A percentile compares a stretch with the other conserved stretches of the same genome.
phyloP scores from a whole-genome alignment of 2,113 vertebrate species.

The Excalfactoria chinensis region DNA sequence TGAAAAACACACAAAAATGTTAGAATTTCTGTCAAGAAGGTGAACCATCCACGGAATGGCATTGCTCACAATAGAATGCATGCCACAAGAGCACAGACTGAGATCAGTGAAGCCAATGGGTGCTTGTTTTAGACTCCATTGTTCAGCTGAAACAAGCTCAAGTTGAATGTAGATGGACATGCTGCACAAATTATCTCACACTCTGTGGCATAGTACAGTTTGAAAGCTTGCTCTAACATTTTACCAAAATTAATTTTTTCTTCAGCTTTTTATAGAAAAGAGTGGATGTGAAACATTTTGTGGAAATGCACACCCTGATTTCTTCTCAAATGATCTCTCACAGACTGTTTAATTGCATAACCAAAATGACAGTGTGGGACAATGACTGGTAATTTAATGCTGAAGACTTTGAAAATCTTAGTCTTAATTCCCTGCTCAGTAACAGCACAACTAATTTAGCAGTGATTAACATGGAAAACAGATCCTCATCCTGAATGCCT shows the following conservation, averaged over 20 bases:
- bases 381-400: slow-evolving; percentile 46
- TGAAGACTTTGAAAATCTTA: slow-evolving; percentile 13
- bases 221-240: not conserved
- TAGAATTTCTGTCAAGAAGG: slow-evolving; percentile 27
- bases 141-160: not conserved
- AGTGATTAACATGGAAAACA: slow-evolving; percentile 45
- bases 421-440: not conserved
- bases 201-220: not conserved
- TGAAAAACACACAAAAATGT: not conserved
- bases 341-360: not conserved
- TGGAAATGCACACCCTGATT: not conserved
- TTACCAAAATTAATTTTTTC: not conserved
- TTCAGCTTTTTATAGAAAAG: not conserved
- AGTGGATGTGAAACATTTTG: not conserved
- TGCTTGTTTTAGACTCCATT: not conserved
- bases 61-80: not conserved
- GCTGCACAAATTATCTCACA: not conserved
- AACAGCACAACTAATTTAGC: slow-evolving; percentile 35
- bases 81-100: not conserved
- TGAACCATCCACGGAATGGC: slow-evolving; percentile 20
- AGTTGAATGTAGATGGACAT: not conserved
- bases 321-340: not conserved
- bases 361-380: slow-evolving; percentile 36
- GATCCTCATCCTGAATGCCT: not conserved
- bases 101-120: not conserved